Conservation (phyloP, 2,113 vertebrate species). For the Psephotus haematonotus region DNA sequence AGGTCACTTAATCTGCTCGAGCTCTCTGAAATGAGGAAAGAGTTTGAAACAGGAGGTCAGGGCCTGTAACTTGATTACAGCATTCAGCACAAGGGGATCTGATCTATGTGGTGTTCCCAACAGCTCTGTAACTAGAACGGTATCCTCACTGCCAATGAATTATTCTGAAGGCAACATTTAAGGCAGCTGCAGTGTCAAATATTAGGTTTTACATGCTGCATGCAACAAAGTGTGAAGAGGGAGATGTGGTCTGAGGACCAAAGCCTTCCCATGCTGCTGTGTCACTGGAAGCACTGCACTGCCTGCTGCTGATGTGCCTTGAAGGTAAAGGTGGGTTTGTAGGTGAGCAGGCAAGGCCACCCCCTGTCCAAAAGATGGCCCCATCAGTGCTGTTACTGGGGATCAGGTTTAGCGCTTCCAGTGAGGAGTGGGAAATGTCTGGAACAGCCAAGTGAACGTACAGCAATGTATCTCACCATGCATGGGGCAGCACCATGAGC, state of each 20-base stretch:
- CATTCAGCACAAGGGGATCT: neutral
- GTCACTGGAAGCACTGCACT: neutral
- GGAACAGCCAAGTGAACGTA: neutral
- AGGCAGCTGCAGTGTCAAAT: neutral
- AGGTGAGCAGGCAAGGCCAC: neutral
- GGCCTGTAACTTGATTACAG: constrained; percentile 32
- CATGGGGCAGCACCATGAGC: neutral
- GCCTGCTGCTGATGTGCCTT: neutral
- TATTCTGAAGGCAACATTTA: neutral
- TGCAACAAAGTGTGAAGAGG: neutral
- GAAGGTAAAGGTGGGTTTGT: neutral
- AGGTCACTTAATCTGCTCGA: constrained; percentile 30
- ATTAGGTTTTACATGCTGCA: neutral
- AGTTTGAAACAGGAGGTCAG: neutral
- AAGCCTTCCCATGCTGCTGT: neutral
- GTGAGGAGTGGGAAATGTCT: neutral
- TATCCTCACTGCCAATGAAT: neutral
- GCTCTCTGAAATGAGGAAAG: neutral
- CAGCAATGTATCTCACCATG: accelerated
- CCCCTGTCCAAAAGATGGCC: neutral
- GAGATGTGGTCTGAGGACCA: neutral
- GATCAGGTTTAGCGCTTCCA: neutral
- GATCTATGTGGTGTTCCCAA: neutral
- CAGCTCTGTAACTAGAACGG: constrained; percentile 12
- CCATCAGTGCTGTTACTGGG: neutral